Percentiles rank a stretch among this genome's conserved stretches.
phyloP scores from a whole-genome alignment of 2,113 vertebrate genomes.

The Gasterosteus aculeatus region DNA sequence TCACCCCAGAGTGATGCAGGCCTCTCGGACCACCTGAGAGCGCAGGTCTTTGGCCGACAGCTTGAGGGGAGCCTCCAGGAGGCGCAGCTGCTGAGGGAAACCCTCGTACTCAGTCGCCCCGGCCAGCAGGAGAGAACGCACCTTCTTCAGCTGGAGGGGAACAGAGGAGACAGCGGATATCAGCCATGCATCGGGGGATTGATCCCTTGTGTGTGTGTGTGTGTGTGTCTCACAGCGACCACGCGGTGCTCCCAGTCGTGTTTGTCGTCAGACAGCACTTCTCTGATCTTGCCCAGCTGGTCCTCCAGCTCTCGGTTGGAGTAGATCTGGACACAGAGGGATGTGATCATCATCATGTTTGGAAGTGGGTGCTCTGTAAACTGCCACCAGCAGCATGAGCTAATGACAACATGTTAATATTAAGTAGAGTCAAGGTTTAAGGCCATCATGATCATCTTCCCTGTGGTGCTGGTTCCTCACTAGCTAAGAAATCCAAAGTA shows the following conservation, averaged over 20 bases:
- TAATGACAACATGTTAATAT: too few species aligned
- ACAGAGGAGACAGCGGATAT: not conserved
- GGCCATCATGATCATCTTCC: not conserved
- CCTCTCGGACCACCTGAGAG: slow-evolving; percentile 96
- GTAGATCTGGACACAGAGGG: slow-evolving; percentile 85
- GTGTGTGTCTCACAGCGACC: slow-evolving; percentile 83
- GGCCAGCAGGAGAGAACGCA: slow-evolving; percentile 92
- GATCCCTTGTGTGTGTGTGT: not conserved
- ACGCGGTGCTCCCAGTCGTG: slow-evolving; percentile 98
- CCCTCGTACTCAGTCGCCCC: slow-evolving; percentile 92
- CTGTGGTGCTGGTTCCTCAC: not conserved
- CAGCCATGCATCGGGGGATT: not conserved
- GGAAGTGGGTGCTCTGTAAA: not conserved
- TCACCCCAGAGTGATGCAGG: slow-evolving; percentile 97
- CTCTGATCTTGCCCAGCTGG: slow-evolving; percentile 92
- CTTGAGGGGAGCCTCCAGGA: slow-evolving; percentile 93
- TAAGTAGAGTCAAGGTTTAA: not conserved
- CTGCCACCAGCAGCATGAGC: not conserved
- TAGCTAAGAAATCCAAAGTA: not conserved
- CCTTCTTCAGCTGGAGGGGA: slow-evolving; percentile 89
- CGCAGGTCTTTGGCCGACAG: slow-evolving; percentile 95
- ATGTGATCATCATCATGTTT: not conserved
- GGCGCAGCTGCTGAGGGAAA: slow-evolving; percentile 94
- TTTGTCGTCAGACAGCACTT: slow-evolving; percentile 95
- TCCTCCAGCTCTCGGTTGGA: slow-evolving; percentile 96